Evolutionary conservation across 2,113 vertebrate genomes (phyloP).

Genomic region (Megaceryle maxima): DNA sequence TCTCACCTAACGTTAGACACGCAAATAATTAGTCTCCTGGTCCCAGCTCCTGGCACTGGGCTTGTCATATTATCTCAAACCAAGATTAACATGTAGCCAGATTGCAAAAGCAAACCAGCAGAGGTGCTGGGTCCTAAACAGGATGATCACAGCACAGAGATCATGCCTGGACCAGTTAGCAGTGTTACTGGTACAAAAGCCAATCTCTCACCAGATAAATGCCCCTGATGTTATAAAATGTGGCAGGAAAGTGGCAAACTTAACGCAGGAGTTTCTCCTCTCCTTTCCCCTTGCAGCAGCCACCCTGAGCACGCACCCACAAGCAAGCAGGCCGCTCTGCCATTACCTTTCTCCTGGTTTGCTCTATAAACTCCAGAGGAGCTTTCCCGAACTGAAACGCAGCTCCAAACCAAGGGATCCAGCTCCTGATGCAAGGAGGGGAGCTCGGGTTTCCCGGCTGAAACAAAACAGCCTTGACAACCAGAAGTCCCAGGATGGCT

Average conservation of each 20-base stretch:
- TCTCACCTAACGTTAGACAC: background rate
- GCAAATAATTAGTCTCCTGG: background rate
- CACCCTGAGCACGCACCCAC: background rate
- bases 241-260: background rate
- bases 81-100: background rate
- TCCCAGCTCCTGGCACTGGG: background rate
- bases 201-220: background rate
- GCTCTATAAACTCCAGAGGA: constrained; percentile 81
- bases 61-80: background rate
- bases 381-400: constrained; percentile 78
- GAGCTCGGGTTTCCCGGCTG: constrained; percentile 1
- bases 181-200: background rate
- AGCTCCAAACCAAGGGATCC: constrained; percentile 85
- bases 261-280: background rate
- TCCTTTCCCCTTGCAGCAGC: background rate
- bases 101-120: background rate
- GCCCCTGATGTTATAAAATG: background rate
- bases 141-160: background rate
- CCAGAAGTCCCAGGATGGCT: constrained; percentile 33
- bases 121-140: background rate
- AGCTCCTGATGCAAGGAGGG: constrained; percentile 79
- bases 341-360: constrained; percentile 77
- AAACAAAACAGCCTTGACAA: constrained; percentile 45
- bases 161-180: background rate
- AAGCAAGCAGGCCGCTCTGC: background rate